phyloP scores from a whole-genome alignment of 2,797 vertebrate genomes.

The Merluccius polli region DNA sequence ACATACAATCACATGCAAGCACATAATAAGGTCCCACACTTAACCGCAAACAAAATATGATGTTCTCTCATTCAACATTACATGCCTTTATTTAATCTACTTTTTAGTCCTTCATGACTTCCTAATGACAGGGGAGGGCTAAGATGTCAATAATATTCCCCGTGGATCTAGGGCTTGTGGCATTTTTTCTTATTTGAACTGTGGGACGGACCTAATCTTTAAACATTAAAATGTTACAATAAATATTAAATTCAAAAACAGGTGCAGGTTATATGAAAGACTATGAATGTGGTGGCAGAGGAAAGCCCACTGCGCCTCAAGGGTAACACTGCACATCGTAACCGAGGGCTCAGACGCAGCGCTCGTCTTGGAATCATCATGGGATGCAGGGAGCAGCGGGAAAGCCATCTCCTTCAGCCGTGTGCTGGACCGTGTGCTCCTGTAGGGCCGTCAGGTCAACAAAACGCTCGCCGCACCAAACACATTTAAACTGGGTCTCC shows the following conservation, averaged over 20 bases:
- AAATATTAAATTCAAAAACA: slow-evolving; percentile 37
- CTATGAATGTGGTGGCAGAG: slow-evolving; percentile 40
- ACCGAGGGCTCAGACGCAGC: slow-evolving; percentile 12
- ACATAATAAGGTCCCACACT: slow-evolving; percentile 50
- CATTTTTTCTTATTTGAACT: slow-evolving; percentile 27
- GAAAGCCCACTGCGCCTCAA: slow-evolving; percentile 35
- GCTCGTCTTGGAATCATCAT: slow-evolving; percentile 46
- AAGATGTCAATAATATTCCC: slow-evolving; percentile 20
- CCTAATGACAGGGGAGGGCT: slow-evolving; percentile 15
- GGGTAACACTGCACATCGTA: slow-evolving; percentile 24
- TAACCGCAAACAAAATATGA: slow-evolving; percentile 25
- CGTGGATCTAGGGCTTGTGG: slow-evolving; percentile 12
- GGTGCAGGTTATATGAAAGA: slow-evolving; percentile 26
- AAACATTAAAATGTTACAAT: slow-evolving; percentile 10
- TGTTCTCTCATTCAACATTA: slow-evolving; percentile 33
- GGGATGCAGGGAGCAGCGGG: slow-evolving; percentile 87
- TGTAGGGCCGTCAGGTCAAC: slow-evolving; percentile 89
- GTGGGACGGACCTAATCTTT: slow-evolving; percentile 29
- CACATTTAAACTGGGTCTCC: slow-evolving; percentile 95
- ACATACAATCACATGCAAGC: slow-evolving; percentile 67
- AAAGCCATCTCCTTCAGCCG: slow-evolving; percentile 87
- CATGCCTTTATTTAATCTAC: slow-evolving; percentile 24
- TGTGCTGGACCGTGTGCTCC: slow-evolving; percentile 96
- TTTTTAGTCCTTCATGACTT: slow-evolving; percentile 23
- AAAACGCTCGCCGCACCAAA: slow-evolving; percentile 95